Evolutionary conservation across 64 coral and sea anemone genomes (phyloP).

Genomic region (Orbicella faveolata): DNA sequence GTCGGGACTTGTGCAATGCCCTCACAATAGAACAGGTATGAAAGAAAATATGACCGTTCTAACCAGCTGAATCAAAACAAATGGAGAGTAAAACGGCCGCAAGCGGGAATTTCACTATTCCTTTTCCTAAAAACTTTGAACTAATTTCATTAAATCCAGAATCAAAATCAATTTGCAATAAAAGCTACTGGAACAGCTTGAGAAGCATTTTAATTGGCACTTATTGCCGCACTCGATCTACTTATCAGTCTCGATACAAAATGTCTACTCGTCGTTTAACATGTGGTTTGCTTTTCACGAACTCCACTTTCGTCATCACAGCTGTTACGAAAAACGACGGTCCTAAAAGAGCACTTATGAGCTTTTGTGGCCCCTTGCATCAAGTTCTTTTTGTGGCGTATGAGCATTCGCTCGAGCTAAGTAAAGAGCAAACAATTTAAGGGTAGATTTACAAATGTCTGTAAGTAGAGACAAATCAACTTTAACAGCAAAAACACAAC

Average conservation of each 20-base stretch:
- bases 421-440: neutral
- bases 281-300: neutral
- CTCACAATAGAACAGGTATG: too few relatives aligned
- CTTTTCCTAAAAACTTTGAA: too few relatives aligned
- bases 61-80: neutral
- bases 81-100: too few relatives aligned
- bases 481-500: neutral
- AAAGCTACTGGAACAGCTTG: neutral
- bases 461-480: too few relatives aligned
- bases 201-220: neutral
- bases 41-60: too few relatives aligned
- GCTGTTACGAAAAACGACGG: neutral
- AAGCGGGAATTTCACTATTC: too few relatives aligned
- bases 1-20: too few relatives aligned
- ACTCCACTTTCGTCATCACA: neutral
- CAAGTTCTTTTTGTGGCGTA: neutral
- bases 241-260: neutral
- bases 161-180: neutral
- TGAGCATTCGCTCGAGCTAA: neutral
- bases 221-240: neutral
- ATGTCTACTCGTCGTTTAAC: neutral
- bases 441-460: too few relatives aligned
- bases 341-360: too few relatives aligned
- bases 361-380: too few relatives aligned
- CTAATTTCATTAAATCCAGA: neutral